phyloP scores from a whole-genome alignment of 2,113 vertebrate species.

The Piprites chloris region DNA sequence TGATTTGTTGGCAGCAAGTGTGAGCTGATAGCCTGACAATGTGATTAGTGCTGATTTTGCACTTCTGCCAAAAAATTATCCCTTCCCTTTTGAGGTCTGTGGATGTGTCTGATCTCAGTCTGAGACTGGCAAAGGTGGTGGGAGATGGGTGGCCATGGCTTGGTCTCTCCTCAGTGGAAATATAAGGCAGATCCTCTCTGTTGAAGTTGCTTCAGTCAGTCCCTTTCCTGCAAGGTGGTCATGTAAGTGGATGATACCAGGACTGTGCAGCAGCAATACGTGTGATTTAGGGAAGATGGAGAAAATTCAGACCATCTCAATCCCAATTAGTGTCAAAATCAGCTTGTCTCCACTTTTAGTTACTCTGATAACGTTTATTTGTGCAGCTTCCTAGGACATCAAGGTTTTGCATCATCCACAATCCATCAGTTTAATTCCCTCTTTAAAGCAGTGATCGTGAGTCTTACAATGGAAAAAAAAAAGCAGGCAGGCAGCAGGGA shows the following conservation, averaged over 20 bases:
- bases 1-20: not conserved
- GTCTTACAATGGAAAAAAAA: not conserved
- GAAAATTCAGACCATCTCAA: not conserved
- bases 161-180: not conserved
- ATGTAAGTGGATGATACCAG: not conserved
- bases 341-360: not conserved
- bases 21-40: not conserved
- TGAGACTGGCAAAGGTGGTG: not conserved
- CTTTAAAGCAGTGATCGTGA: not conserved
- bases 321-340: not conserved
- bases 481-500: not conserved
- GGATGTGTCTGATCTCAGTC: not conserved
- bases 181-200: fast-evolving
- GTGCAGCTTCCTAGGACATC: not conserved
- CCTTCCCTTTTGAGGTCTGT: not conserved
- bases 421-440: constrained; percentile 23
- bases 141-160: not conserved
- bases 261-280: not conserved
- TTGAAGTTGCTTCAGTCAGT: not conserved
- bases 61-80: not conserved
- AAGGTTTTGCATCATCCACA: not conserved
- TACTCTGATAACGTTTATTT: not conserved
- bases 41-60: not conserved
- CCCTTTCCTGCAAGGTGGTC: not conserved
- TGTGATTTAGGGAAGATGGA: not conserved